Base-by-base conservation (phyloP, 2,888 invertebrate species). In the Deilephila elpenor region DNA sequence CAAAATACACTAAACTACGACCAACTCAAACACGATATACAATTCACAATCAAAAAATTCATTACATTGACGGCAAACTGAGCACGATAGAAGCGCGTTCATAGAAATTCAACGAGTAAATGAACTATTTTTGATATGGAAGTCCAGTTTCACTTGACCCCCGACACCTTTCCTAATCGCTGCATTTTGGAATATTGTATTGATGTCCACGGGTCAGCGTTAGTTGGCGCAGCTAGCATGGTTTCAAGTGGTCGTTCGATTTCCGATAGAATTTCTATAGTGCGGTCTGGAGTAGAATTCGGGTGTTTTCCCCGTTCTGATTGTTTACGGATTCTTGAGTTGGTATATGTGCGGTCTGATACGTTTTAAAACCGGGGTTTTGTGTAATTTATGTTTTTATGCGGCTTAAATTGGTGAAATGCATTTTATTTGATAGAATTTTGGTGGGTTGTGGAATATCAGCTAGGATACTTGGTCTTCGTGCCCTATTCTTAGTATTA, bases 261-360 rank as follows among this genome's bases (percentile, higher is more conserved):
- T 64, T 64, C 64, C 44, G 64, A 64, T 64, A 64, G 64, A 64
- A 64, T n/a, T 64, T 64, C 64, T 64, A 64, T 44, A 62, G 62
- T 62, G n/a, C n/a, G 64, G 64, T 64, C 5, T 64, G 64, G 44
- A 37, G 20, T 44, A n/a, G 64, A 14, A 20, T 64, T 25, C 20
- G 64, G 64, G 11, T 64, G 20, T 20, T 34, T 34, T 34, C 19
- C 37, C 19, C 20, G n/a, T n/a, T 20, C 20, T 64, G 37, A 64
- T 64, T 64, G 64, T 64, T 64, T 64, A 37, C 37, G 37, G 44
- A 44, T 14, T 5, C 37, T 64, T 44, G 37, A 64, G 25, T 44
- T 64, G 20, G 37, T 3, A 37, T 37, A 14, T 11, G 62, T 64
- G 11, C 11, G 20, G 29, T 25, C 25, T 64, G 37, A 20, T 1